Evolutionary conservation across 2,113 vertebrate species (phyloP).

Genomic region (Erythrocercus mccallii): DNA sequence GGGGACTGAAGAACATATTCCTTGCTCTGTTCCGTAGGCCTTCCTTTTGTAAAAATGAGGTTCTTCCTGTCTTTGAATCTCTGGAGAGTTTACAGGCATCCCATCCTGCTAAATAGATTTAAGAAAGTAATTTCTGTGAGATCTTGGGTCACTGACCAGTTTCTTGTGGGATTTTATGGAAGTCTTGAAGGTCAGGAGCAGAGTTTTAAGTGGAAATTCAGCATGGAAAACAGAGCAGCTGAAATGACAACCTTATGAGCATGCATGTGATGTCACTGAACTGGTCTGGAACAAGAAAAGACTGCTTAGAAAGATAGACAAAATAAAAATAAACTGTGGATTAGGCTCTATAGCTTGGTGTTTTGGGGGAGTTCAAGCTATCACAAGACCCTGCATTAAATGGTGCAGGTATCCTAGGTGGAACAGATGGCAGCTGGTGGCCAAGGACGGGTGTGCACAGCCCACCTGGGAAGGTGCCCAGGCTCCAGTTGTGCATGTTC

Average conservation of each 20-base stretch:
- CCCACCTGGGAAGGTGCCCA: not conserved
- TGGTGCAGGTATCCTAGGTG: not conserved
- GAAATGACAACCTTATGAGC: not conserved
- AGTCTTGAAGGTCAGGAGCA: not conserved
- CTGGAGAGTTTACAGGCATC: not conserved
- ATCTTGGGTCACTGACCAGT: not conserved
- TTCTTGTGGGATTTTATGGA: not conserved
- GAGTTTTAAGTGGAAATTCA: not conserved
- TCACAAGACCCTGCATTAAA: not conserved
- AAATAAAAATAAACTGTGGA: not conserved
- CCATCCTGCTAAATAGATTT: not conserved
- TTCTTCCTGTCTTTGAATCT: not conserved
- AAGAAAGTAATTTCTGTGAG: not conserved
- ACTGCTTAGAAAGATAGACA: not conserved
- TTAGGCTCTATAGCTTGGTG: not conserved
- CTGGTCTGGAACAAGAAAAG: not conserved
- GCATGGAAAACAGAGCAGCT: not conserved
- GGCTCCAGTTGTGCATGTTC: not conserved
- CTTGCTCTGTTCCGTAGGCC: not conserved
- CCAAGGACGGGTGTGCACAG: not conserved
- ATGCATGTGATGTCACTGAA: not conserved
- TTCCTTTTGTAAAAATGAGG: not conserved
- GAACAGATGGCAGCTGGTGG: not conserved
- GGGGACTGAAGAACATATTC: not conserved
- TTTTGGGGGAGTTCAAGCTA: not conserved